Evolutionary conservation across 2,113 vertebrate genomes (phyloP).

Genomic region (Colaptes auratus): DNA sequence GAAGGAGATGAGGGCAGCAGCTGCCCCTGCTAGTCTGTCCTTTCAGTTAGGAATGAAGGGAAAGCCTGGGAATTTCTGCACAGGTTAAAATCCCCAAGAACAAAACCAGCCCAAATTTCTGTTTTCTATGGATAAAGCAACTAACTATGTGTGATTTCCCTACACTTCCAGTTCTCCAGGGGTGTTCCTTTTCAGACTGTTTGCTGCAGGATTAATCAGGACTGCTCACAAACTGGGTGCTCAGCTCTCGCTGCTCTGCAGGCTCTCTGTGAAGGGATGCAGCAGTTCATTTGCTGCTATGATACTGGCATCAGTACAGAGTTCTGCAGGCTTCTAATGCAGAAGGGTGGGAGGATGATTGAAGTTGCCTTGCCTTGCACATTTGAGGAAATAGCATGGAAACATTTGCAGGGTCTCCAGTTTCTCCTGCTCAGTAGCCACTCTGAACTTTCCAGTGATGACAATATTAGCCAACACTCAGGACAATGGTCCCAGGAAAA

Average conservation of each 20-base stretch:
- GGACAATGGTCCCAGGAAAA: not conserved
- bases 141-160: not conserved
- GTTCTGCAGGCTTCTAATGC: not conserved
- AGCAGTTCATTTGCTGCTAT: not conserved
- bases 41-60: not conserved
- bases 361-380: not conserved
- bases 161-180: not conserved
- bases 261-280: not conserved
- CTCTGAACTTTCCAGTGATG: not conserved
- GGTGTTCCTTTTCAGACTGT: not conserved
- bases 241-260: not conserved
- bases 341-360: not conserved
- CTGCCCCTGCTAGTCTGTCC: not conserved
- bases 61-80: not conserved
- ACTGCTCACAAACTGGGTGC: not conserved
- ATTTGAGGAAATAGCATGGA: conserved; percentile 16
- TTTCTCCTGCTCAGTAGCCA: not conserved
- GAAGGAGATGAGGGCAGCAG: not conserved
- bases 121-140: not conserved
- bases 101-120: not conserved
- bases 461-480: conserved; percentile 24
- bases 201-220: not conserved
- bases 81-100: not conserved
- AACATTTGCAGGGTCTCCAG: conserved; percentile 33
- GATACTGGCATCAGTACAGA: not conserved